Conservation (phyloP, 2,113 vertebrate species). For the Aleadryas rufinucha region DNA sequence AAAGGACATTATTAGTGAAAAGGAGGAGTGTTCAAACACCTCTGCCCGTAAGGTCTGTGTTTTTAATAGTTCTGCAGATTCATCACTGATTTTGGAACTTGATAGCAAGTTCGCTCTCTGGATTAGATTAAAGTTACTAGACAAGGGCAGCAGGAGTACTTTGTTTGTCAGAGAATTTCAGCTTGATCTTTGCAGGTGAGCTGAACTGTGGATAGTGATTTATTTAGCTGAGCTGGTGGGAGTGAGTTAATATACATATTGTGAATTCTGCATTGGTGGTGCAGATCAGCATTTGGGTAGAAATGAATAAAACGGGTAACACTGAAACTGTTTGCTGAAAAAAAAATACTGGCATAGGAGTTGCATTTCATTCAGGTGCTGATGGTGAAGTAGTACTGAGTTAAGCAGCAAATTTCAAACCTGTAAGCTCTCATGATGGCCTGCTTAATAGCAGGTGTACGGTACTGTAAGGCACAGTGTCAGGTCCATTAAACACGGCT, state of each 20-base stretch:
- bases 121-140: not conserved
- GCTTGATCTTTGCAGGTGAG: not conserved
- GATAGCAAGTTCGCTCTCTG: not conserved
- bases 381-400: not conserved
- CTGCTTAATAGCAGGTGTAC: not conserved
- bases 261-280: not conserved
- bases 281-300: not conserved
- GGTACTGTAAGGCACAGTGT: not conserved
- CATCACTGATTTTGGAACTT: conserved; percentile 7
- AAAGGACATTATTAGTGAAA: not conserved
- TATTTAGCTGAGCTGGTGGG: not conserved
- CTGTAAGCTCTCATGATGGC: not conserved
- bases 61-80: not conserved
- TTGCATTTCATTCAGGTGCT: not conserved
- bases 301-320: not conserved
- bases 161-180: not conserved
- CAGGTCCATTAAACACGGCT: not conserved
- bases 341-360: not conserved
- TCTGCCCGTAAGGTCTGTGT: not conserved
- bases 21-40: not conserved
- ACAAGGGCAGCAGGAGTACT: not conserved
- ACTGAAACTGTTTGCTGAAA: not conserved
- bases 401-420: not conserved
- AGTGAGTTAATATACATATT: not conserved
- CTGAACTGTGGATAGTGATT: not conserved